phyloP scores from a whole-genome alignment of 2,888 invertebrate species.

The Sminthurinus aureus region DNA sequence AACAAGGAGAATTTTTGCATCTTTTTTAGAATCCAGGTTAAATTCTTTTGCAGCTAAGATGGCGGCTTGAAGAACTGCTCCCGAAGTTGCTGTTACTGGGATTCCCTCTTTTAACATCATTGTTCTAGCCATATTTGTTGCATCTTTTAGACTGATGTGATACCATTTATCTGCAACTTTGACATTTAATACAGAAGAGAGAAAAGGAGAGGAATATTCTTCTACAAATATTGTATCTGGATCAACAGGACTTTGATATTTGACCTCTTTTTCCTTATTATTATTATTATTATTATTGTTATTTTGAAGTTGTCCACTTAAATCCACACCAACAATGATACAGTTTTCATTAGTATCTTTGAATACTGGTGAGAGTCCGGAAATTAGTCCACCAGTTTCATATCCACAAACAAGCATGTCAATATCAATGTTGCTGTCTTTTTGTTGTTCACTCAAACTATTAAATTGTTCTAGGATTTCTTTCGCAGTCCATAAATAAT shows the following conservation, averaged over 20 bases:
- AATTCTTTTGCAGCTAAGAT: neutral
- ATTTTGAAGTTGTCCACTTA: slow-evolving; percentile 18
- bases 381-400: slow-evolving; percentile 28
- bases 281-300: neutral
- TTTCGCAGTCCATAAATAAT: slow-evolving; percentile 15
- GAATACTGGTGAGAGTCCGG: neutral
- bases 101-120: slow-evolving; percentile 17
- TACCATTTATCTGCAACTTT: slow-evolving; percentile 18
- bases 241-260: neutral
- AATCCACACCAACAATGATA: slow-evolving; percentile 8
- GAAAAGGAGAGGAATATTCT: neutral
- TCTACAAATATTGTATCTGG: neutral
- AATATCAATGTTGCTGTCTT: neutral
- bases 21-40: neutral
- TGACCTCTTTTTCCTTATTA: neutral
- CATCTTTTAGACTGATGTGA: neutral
- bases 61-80: slow-evolving; percentile 11
- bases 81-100: neutral
- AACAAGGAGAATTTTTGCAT: slow-evolving; percentile 1
- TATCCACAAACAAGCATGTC: slow-evolving; percentile 24
- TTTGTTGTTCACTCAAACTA: neutral
- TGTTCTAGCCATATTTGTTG: slow-evolving; percentile 8
- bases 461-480: slow-evolving; percentile 9
- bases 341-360: neutral
- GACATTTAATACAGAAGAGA: neutral